These are phyloP conservation scores for Serranus cabrilla DNA, from an alignment of 2,797 vertebrate genomes.

Conservation along the genomic window DNA sequence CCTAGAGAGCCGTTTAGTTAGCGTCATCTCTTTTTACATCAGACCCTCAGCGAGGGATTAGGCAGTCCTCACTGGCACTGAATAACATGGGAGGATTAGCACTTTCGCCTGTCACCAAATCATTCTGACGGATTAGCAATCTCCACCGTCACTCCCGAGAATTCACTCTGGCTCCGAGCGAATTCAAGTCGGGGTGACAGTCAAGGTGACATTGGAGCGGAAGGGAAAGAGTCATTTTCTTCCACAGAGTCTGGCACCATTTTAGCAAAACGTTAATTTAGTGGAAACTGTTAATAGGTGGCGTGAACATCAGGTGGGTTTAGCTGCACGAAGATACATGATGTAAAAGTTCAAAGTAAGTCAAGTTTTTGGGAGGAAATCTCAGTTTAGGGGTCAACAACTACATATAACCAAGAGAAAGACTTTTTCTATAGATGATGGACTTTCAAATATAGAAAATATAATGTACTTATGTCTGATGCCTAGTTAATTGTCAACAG, in stretches of 20 bases:
- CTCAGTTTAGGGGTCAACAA: no score
- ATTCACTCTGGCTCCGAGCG: constrained; percentile 50
- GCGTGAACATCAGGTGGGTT: constrained; percentile 6
- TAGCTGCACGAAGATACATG: no score
- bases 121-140: constrained; percentile 78
- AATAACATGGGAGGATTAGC: constrained; percentile 79
- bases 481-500: no score
- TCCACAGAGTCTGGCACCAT: constrained; percentile 13
- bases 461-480: no score
- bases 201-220: constrained; percentile 73
- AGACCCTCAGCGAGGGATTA: constrained; percentile 67
- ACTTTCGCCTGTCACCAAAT: constrained; percentile 78
- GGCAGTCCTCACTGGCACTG: constrained; percentile 62
- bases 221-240: constrained; percentile 37
- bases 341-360: no score
- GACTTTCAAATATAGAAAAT: no score
- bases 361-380: no score
- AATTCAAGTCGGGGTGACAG: constrained; percentile 43
- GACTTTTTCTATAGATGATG: no score
- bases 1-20: constrained; percentile 63
- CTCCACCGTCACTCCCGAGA: constrained; percentile 56
- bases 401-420: no score
- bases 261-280: not conserved
- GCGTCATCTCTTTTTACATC: constrained; percentile 58
- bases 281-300: not conserved